A percentile compares a stretch with the other conserved stretches of the same genome.
These are phyloP conservation scores for Lytechinus variegatus DNA, from an alignment of 35 echinoderm and acorn worm species.

Conservation along the genomic window DNA sequence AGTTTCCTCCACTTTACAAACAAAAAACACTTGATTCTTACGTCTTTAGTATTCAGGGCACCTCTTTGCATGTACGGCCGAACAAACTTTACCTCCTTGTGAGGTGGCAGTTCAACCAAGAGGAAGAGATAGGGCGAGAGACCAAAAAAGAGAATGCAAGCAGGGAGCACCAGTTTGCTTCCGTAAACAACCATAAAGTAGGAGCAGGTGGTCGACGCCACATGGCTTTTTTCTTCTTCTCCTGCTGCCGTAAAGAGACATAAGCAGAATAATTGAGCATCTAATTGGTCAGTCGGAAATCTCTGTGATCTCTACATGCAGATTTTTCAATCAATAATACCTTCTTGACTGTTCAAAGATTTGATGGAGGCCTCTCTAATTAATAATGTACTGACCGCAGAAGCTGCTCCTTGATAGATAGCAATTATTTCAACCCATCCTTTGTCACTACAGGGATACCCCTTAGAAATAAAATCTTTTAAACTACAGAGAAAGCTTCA, in stretches of 20 bases:
- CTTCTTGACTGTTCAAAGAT: neutral
- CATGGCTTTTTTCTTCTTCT: neutral
- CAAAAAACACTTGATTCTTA: conserved; percentile 42
- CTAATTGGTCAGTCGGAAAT: neutral
- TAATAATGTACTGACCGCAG: neutral
- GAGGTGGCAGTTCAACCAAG: neutral
- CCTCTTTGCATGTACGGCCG: neutral
- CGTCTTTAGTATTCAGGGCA: neutral
- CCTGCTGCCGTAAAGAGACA: neutral
- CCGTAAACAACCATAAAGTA: neutral
- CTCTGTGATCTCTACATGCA: neutral
- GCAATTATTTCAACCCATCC: neutral
- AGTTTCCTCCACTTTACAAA: conserved; percentile 8
- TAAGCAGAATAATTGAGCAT: neutral
- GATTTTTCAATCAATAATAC: neutral
- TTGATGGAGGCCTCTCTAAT: neutral
- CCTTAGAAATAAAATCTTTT: too few species aligned
- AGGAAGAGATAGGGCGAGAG: neutral
- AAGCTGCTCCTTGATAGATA: neutral
- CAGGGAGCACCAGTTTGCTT: neutral
- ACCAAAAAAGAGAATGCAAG: neutral
- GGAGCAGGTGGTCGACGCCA: neutral
- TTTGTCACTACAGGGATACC: too few species aligned
- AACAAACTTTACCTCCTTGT: neutral
- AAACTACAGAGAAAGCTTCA: neutral